Percentiles rank a stretch among this genome's conserved stretches.
Evolutionary conservation across 1,140 invertebrate genomes (phyloP).

Genomic region (Conus ventricosus): DNA sequence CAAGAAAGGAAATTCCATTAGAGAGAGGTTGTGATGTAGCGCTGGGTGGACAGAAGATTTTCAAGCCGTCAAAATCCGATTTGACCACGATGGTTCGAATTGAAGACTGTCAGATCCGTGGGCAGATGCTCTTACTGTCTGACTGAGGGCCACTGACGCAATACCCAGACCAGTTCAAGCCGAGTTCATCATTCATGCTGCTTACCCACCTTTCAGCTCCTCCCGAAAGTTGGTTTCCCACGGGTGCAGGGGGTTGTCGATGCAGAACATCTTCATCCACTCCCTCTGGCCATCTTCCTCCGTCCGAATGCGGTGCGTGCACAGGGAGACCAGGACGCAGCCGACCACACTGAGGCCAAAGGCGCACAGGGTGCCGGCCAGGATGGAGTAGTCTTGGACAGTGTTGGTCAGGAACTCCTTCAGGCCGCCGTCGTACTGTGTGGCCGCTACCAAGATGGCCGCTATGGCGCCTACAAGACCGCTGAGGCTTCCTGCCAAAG

Average conservation of each 20-base stretch:
- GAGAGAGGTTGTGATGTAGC: no score
- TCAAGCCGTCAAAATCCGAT: no score
- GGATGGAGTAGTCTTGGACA: slow-evolving; percentile 70
- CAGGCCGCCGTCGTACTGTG: slow-evolving; percentile 68
- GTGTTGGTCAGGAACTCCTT: slow-evolving; percentile 71
- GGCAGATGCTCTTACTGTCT: no score
- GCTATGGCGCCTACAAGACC: slow-evolving; percentile 69
- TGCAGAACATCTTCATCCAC: slow-evolving; percentile 75
- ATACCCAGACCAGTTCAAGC: no score
- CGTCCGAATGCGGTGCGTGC: slow-evolving; percentile 62
- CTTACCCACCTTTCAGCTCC: slow-evolving; percentile 60
- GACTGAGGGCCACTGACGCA: no score
- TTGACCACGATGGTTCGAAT: no score
- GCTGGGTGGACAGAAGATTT: no score
- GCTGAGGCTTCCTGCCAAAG: slow-evolving; percentile 65
- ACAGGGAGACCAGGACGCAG: slow-evolving; percentile 68
- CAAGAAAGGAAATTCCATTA: no score
- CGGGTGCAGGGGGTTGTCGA: slow-evolving; percentile 75
- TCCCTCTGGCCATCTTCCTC: slow-evolving; percentile 60
- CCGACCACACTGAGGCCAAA: slow-evolving; percentile 68
- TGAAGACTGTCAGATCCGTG: no score
- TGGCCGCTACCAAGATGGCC: slow-evolving; percentile 69
- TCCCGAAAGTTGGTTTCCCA: slow-evolving; percentile 73
- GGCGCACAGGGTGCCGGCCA: slow-evolving; percentile 71
- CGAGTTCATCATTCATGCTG: no score